Percentiles rank a stretch among this genome's conserved stretches.
Conservation (phyloP, 2,113 vertebrate genomes). For the Potamarius usumacintae region DNA sequence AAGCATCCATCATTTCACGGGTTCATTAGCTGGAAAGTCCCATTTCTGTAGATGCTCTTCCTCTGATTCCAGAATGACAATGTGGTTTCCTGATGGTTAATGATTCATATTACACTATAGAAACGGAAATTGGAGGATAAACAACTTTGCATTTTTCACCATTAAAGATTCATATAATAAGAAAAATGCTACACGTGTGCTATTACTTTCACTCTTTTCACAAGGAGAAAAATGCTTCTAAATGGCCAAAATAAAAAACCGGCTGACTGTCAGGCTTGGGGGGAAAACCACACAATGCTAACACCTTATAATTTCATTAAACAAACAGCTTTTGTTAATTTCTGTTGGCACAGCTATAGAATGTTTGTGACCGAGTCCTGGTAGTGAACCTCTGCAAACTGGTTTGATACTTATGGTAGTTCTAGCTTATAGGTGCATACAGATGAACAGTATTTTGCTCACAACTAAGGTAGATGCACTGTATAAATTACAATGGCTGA, state of each 20-base stretch:
- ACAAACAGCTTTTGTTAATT: not conserved
- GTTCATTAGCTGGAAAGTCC: conserved; percentile 35
- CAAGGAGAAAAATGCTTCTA: not conserved
- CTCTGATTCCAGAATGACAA: conserved; percentile 13
- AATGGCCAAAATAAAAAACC: not conserved
- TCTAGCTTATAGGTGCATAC: not conserved
- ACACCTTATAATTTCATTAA: not conserved
- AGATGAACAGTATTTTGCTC: not conserved
- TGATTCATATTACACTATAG: conserved; percentile 16
- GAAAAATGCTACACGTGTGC: not conserved
- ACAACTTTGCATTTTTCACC: not conserved
- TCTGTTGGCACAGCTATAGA: not conserved
- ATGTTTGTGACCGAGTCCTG: not conserved
- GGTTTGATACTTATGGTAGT: not conserved
- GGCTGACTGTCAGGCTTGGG: not conserved
- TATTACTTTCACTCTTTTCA: not conserved
- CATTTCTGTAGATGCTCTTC: not conserved
- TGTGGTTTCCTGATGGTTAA: conserved; percentile 3
- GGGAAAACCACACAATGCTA: not conserved
- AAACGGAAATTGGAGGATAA: not conserved
- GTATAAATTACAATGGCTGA: not conserved
- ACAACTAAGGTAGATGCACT: not conserved
- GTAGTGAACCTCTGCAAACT: not conserved
- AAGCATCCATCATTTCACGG: conserved; percentile 33
- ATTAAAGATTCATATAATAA: conserved; percentile 1